Conservation (phyloP, 2,113 vertebrate genomes). For the Rana temporaria region DNA sequence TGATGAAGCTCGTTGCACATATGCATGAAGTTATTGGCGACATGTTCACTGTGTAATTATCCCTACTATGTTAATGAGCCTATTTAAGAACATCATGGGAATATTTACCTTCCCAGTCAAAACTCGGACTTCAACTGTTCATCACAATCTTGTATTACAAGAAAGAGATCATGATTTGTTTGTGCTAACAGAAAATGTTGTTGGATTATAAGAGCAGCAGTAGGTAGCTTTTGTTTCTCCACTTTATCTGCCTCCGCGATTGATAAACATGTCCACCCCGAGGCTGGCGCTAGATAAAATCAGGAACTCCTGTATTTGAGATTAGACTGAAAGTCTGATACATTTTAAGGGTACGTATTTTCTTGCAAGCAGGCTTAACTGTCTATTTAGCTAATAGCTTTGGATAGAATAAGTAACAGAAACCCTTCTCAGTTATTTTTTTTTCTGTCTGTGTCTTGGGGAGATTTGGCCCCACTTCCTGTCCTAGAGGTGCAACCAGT, state of each 20-base stretch:
- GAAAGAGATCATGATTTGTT: constrained; percentile 19
- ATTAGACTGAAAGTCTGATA: no score
- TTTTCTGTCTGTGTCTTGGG: no score
- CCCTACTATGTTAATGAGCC: constrained; percentile 56
- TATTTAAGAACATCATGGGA: constrained; percentile 57
- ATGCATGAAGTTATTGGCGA: constrained; percentile 56
- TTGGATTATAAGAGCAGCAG: not conserved
- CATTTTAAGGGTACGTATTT: no score
- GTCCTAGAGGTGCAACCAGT: no score
- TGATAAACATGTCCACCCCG: no score
- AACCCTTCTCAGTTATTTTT: no score
- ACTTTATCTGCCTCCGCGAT: not conserved
- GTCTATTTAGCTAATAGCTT: no score
- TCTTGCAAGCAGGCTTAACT: no score
- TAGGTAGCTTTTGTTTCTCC: constrained; percentile 2
- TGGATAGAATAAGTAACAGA: no score
- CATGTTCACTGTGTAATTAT: constrained; percentile 56
- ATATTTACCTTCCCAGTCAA: constrained; percentile 56
- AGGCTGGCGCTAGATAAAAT: no score
- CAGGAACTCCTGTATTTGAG: no score
- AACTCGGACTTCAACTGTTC: constrained; percentile 53
- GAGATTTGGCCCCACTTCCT: no score
- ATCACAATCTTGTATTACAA: constrained; percentile 45
- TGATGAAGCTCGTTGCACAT: constrained; percentile 56
- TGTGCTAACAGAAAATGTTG: constrained; percentile 7